Percentiles rank a stretch among this genome's conserved stretches.
Conservation (phyloP, 2,797 vertebrate species). For the Sebastes paucispinis region DNA sequence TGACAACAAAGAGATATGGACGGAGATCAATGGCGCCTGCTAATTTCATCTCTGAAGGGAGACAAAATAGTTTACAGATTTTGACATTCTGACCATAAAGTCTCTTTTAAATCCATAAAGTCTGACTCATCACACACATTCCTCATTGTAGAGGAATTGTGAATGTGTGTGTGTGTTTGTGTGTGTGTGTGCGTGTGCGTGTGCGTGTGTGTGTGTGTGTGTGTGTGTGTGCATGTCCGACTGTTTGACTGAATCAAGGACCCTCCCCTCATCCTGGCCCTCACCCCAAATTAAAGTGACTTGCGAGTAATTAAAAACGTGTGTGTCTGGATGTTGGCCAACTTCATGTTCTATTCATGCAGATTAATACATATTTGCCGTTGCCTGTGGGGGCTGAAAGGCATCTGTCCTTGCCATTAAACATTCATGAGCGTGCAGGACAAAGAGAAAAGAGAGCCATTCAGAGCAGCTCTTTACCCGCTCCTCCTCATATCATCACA, state of each 20-base stretch:
- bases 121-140: slow-evolving; percentile 6
- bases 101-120: slow-evolving; percentile 13
- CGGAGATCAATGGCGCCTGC: slow-evolving; percentile 58
- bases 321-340: slow-evolving; percentile 75
- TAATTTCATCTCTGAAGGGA: slow-evolving; percentile 31
- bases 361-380: slow-evolving; percentile 85
- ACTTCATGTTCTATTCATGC: slow-evolving; percentile 85
- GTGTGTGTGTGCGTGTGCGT: background rate
- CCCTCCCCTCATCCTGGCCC: slow-evolving; percentile 26
- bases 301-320: slow-evolving; percentile 82
- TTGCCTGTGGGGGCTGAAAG: slow-evolving; percentile 77
- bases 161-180: background rate
- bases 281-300: slow-evolving; percentile 71
- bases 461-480: slow-evolving; percentile 27
- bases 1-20: slow-evolving; percentile 69
- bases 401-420: slow-evolving; percentile 82
- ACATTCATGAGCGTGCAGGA: slow-evolving; percentile 81
- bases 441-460: slow-evolving; percentile 25
- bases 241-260: slow-evolving; percentile 38
- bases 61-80: slow-evolving; percentile 18
- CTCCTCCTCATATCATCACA: slow-evolving; percentile 56
- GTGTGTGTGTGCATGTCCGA: background rate
- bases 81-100: background rate
- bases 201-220: background rate
- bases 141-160: background rate